Evolutionary conservation across 2,113 vertebrate genomes (phyloP).

Genomic region (Clupea harengus): DNA sequence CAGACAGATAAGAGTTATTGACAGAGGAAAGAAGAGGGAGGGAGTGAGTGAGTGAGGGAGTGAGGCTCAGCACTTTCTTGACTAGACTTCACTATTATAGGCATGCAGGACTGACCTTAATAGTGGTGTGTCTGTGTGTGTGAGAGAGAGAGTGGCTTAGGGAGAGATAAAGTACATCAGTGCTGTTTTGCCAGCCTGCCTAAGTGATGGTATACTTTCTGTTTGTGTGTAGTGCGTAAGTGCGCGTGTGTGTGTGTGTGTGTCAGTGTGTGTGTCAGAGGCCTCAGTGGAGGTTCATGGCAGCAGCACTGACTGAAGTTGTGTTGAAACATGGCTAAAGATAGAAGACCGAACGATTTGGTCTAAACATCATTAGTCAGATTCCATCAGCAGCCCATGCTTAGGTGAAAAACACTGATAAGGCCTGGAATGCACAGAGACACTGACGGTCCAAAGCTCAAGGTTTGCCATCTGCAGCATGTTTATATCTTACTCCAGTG

Average conservation of each 20-base stretch:
- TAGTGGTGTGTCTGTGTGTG: background rate
- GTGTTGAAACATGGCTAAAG: background rate
- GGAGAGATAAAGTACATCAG: constrained; percentile 1
- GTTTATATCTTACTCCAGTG: background rate
- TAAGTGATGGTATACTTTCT: too few species aligned
- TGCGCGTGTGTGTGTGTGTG: background rate
- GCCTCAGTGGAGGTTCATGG: background rate
- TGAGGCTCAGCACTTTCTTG: background rate
- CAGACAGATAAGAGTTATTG: background rate
- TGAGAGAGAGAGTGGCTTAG: background rate
- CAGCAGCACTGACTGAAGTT: background rate
- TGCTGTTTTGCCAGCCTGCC: background rate
- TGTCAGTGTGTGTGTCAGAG: background rate
- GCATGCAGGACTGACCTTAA: background rate
- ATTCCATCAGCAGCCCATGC: constrained; percentile 31
- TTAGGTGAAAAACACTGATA: constrained; percentile 26
- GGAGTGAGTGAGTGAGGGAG: background rate
- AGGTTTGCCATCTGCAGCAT: background rate
- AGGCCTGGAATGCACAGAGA: constrained; percentile 20
- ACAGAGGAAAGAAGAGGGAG: background rate
- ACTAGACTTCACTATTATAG: background rate
- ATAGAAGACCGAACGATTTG: constrained; percentile 21
- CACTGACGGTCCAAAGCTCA: background rate
- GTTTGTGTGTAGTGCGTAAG: background rate
- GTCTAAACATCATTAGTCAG: constrained; percentile 37